Percentiles rank a stretch among this genome's conserved stretches.
These are phyloP conservation scores for Chaenogobius annularis DNA, from an alignment of 2,113 vertebrate species.

Conservation along the genomic window DNA sequence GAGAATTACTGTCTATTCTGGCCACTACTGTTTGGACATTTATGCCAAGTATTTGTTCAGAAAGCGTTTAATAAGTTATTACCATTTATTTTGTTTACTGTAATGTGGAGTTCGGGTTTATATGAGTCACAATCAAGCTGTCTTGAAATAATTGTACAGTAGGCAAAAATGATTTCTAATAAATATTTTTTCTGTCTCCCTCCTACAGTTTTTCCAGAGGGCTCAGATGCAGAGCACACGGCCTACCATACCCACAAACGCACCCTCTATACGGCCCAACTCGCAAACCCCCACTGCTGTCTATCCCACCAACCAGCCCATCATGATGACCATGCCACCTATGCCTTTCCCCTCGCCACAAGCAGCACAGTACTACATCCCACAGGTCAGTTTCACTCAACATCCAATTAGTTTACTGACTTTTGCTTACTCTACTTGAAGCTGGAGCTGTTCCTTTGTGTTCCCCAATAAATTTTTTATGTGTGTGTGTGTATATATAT, in stretches of 20 bases:
- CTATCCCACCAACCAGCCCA: conserved; percentile 91
- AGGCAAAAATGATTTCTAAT: background rate
- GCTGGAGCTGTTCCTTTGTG: too few relatives aligned
- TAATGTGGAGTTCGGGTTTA: background rate
- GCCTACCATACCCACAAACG: conserved; percentile 89
- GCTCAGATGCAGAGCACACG: conserved; percentile 92
- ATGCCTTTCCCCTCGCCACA: conserved; percentile 94
- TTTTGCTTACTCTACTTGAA: background rate
- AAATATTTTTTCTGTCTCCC: conserved; percentile 15
- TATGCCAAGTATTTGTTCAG: background rate
- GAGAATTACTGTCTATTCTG: background rate
- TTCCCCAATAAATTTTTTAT: too few relatives aligned
- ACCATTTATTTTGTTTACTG: background rate
- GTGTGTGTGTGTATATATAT: too few relatives aligned
- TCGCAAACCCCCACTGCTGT: conserved; percentile 87
- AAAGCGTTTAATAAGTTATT: background rate
- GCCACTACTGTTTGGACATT: background rate
- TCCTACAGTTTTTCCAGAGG: conserved; percentile 92
- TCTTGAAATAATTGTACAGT: too few relatives aligned
- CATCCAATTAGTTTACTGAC: background rate
- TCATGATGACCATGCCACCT: conserved; percentile 95
- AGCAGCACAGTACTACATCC: conserved; percentile 96
- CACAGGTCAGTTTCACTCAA: conserved; percentile 77
- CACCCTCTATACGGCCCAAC: conserved; percentile 88
- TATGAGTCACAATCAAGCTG: background rate